A percentile compares a stretch with the other conserved stretches of the same genome.
phyloP scores from a whole-genome alignment of 2,113 vertebrate species.

The Heloderma charlesbogerti region DNA sequence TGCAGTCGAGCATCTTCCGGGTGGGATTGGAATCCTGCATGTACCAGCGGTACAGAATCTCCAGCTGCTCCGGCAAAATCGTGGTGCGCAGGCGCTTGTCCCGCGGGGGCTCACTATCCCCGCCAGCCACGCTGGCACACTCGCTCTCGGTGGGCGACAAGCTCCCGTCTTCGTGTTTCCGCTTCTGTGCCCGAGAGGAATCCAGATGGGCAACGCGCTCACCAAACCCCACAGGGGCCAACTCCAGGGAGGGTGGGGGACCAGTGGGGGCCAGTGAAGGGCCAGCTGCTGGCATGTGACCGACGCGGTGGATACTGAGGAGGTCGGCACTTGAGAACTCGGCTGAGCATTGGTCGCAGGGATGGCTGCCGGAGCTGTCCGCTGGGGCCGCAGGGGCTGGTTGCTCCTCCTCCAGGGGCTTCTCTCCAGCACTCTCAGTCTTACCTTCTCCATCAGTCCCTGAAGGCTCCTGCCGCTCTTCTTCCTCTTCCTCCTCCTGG shows the following conservation, averaged over 20 bases:
- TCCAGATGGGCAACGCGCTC: slow-evolving; percentile 35
- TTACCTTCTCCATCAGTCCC: slow-evolving; percentile 11
- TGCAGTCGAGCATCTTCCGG: slow-evolving; percentile 91
- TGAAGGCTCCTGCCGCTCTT: slow-evolving; percentile 19
- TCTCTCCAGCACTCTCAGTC: slow-evolving; percentile 41
- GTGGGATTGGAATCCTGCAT: slow-evolving; percentile 92
- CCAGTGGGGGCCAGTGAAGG: slow-evolving; percentile 20
- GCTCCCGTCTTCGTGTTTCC: slow-evolving; percentile 74
- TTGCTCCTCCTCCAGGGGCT: slow-evolving; percentile 25
- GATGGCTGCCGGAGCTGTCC: background rate
- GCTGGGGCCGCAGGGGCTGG: background rate
- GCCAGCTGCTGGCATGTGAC: background rate
- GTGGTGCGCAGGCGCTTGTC: slow-evolving; percentile 88
- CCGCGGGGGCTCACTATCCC: slow-evolving; percentile 69
- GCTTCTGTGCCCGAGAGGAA: slow-evolving; percentile 62
- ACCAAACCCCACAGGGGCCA: slow-evolving; percentile 65
- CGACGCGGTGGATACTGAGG: background rate
- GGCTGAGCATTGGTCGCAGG: slow-evolving; percentile 63
- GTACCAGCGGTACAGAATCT: slow-evolving; percentile 91
- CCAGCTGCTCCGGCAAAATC: slow-evolving; percentile 91
- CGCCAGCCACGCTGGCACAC: slow-evolving; percentile 39
- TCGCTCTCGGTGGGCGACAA: slow-evolving; percentile 72
- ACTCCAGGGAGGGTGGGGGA: slow-evolving; percentile 32
- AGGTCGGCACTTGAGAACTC: slow-evolving; percentile 37
- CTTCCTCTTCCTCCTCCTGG: slow-evolving; percentile 28